Evolutionary conservation across 2,888 invertebrate genomes (phyloP), one percentile per base, ranked within the genome.

Genomic region (Chloromyia formosa): DNA sequence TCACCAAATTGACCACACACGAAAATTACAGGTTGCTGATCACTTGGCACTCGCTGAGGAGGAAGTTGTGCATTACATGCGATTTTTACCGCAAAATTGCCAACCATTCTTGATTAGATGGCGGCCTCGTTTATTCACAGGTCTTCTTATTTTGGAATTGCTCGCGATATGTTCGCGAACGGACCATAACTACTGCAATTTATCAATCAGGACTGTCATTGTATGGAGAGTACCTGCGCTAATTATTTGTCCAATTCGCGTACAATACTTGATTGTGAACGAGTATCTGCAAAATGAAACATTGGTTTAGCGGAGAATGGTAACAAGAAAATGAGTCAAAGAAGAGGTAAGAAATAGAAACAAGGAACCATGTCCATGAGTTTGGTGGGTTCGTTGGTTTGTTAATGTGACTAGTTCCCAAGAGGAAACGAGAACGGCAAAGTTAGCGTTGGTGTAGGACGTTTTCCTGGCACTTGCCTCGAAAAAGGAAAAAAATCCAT

Each of bases 21-120:
- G 42, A 40, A 71, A 71, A 71, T 71, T 71, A 71, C 71, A 71
- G 71, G 71, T 71, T 71, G n/a, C 71, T 56, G 71, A 14, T 40
- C 14, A 40, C 27, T 64, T 73, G 73, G 73, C 73, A 73, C 73
- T 73, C 73, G 73, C 73, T 73, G 73, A 73, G 22, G 64, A 73
- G 73, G 73, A 73, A 73, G 64, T 73, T 64, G 73, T 35, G 42
- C 61, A 73, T 73, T 73, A 73, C 64, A 64, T 18, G 62, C 64
- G 53, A 73, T 40, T 62, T 73, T 18, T 73, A 42, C 35, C 16
- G 18, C 10, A 12, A 60, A 71, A 71, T 71, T 58, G 58, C 35
- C 56, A 3, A 14, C 71, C 27, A 56, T 35, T 54, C 54, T 16
- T 16, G 23, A 71, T 71, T 71, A 56, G 71, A 27, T 54, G 54